Conservation (phyloP, 2,113 vertebrate species). For the Myanophis thanlyinensis region DNA sequence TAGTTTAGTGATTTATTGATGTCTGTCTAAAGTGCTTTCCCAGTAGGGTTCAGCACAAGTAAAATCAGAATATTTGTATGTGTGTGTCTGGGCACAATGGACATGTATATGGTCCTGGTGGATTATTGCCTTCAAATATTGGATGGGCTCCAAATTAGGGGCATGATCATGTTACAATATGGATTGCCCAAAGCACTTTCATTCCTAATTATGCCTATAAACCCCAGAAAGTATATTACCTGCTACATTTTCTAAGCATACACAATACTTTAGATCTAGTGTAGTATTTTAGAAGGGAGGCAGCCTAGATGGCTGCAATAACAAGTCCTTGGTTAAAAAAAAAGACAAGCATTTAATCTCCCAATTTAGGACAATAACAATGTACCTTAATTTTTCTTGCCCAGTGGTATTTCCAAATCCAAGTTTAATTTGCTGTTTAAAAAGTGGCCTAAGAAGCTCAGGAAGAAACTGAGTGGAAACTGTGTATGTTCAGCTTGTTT, state of each 20-base stretch:
- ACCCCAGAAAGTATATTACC: background rate
- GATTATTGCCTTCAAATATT: background rate
- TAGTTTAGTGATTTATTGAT: background rate
- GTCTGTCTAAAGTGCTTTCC: background rate
- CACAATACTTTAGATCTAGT: background rate
- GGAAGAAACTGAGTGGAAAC: background rate
- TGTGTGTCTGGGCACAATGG: background rate
- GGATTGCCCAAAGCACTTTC: background rate
- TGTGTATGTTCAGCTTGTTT: background rate
- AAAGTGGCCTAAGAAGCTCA: background rate
- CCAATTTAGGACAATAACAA: background rate
- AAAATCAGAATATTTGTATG: background rate
- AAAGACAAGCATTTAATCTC: background rate
- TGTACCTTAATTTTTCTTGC: background rate
- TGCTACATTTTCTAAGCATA: background rate
- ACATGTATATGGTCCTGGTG: background rate
- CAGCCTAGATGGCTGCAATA: background rate
- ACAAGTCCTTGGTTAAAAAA: background rate
- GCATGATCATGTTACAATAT: background rate
- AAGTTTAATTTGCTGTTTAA: slow-evolving; percentile 1
- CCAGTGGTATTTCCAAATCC: background rate
- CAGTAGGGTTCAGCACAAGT: background rate
- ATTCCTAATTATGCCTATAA: background rate
- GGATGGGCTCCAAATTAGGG: background rate
- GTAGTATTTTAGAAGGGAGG: background rate